A percentile compares a stretch with the other conserved stretches of the same genome.
These are phyloP conservation scores for Andrena camellia DNA, from an alignment of 2,888 invertebrate genomes.

Conservation along the genomic window DNA sequence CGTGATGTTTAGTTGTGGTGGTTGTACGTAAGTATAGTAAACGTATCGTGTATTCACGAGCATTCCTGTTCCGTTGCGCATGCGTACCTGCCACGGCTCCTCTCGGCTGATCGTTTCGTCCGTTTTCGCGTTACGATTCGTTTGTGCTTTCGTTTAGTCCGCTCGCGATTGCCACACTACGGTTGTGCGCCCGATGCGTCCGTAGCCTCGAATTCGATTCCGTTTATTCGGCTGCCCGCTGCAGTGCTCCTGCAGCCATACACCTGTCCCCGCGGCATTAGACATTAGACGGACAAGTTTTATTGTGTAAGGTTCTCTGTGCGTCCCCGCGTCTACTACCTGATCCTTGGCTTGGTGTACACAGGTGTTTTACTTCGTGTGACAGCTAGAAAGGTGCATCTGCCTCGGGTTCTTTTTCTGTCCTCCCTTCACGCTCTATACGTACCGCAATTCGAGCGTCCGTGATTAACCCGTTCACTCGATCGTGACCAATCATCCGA, in stretches of 20 bases:
- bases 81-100: conserved; percentile 65
- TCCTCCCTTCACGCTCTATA: conserved; percentile 9
- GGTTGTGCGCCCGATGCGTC: background rate
- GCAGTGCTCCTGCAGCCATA: background rate
- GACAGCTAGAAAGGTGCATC: conserved; percentile 61
- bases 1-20: conserved; percentile 64
- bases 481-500: conserved; percentile 22
- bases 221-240: conserved; percentile 22
- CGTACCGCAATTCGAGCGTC: conserved; percentile 22
- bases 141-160: conserved; percentile 63
- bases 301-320: conserved; percentile 16
- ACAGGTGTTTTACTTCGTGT: conserved; percentile 60
- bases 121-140: conserved; percentile 70
- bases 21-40: conserved; percentile 40
- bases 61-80: conserved; percentile 64
- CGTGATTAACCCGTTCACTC: conserved; percentile 25
- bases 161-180: conserved; percentile 49
- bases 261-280: background rate
- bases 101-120: conserved; percentile 65
- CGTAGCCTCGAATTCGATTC: conserved; percentile 15
- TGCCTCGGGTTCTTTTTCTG: conserved; percentile 40
- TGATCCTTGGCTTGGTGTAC: conserved; percentile 34
- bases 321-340: conserved; percentile 31
- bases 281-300: background rate
- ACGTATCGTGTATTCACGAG: conserved; percentile 43